Conservation (phyloP, 2,113 vertebrate genomes). For the Corapipo altera region DNA sequence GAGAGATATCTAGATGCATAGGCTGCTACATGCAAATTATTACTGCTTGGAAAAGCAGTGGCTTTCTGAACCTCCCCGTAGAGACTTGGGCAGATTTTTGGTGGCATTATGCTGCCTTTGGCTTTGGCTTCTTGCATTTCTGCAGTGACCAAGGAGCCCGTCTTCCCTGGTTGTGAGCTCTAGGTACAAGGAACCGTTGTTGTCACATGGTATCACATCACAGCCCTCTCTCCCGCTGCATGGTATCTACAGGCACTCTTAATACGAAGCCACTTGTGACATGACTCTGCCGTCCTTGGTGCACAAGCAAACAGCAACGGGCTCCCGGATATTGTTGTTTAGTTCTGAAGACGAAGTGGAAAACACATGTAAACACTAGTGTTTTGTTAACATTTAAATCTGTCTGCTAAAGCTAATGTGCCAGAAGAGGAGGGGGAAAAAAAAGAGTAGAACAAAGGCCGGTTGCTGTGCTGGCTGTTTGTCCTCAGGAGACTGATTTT, state of each 20-base stretch:
- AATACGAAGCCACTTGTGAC: neutral
- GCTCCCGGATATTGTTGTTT: neutral
- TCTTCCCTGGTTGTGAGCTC: neutral
- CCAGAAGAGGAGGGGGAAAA: neutral
- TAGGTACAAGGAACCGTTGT: neutral
- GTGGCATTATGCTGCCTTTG: neutral
- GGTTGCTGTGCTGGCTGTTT: constrained; percentile 19
- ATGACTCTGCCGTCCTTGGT: accelerated
- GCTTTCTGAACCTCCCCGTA: neutral
- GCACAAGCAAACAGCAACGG: neutral
- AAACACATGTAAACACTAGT: neutral
- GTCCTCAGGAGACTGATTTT: constrained; percentile 10
- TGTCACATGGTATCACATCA: neutral
- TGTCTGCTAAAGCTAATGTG: neutral
- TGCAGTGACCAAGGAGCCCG: neutral
- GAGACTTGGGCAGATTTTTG: neutral
- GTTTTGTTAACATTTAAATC: constrained; percentile 19
- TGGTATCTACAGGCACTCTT: neutral
- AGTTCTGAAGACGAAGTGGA: neutral
- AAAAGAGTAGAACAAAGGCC: constrained; percentile 4
- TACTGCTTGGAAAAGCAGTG: neutral
- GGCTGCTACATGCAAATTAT: neutral
- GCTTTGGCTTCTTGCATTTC: neutral
- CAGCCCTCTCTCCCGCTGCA: accelerated
- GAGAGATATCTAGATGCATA: neutral